Conservation (phyloP, 2,888 invertebrate species). For the Lumbricus terrestris region DNA sequence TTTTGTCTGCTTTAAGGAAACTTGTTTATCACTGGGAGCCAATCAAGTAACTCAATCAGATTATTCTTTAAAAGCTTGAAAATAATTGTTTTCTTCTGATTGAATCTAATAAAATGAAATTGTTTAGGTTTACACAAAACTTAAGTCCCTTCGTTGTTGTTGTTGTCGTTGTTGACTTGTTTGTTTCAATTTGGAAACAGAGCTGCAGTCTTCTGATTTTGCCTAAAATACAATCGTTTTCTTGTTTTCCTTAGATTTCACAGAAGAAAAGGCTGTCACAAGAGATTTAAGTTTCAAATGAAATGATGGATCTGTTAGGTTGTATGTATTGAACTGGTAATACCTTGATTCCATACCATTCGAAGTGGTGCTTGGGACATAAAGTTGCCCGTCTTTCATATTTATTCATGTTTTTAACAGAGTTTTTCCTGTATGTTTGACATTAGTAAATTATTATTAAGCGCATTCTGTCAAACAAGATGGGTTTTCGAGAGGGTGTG, state of each 20-base stretch:
- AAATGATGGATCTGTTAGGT: background rate
- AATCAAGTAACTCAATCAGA: constrained; percentile 61
- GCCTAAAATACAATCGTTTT: background rate
- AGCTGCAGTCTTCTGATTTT: too few species aligned
- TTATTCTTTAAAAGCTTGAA: too few species aligned
- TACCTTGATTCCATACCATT: background rate
- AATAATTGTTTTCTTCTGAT: background rate
- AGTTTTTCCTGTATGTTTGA: too few species aligned
- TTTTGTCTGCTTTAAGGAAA: constrained; percentile 65
- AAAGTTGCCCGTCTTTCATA: too few species aligned
- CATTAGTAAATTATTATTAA: too few species aligned
- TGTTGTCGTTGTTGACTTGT: too few species aligned
- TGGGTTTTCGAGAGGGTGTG: too few species aligned
- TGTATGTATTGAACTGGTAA: background rate
- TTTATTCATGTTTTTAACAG: background rate
- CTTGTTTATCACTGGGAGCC: constrained; percentile 75
- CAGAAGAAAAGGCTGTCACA: background rate
- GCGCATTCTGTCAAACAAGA: too few species aligned
- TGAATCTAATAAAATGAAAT: background rate
- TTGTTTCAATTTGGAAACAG: too few species aligned
- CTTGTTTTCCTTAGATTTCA: background rate
- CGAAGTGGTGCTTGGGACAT: too few species aligned
- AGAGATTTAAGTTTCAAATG: background rate
- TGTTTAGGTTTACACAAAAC: background rate
- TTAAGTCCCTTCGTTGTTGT: too few species aligned